Base-by-base conservation (phyloP, 2,888 invertebrate species). In the Gibbula magus region DNA sequence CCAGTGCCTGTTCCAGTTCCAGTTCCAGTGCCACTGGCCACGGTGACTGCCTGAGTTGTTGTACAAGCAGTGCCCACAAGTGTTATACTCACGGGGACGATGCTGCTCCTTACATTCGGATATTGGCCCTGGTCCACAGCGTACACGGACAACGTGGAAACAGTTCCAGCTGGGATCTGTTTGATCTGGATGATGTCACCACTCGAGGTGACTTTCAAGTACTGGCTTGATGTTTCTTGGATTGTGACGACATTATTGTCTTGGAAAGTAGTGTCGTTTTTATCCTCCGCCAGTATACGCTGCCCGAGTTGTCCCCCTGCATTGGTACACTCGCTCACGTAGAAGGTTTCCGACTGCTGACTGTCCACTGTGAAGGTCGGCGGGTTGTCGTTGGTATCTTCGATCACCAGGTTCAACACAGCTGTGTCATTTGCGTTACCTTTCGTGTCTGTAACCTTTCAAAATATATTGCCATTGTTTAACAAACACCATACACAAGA, bases 361-460 rank as follows among this genome's bases (percentile, higher is more conserved):
- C 13, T 10, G 18, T n/a, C 35, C 32, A 18, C 5, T 5, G 8
- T 32, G 32, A 75, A 32, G 18, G 25, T 39, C 16, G 75, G 75
- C 3, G 53, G 75, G 35, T 75, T 52, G 13, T 75, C 75, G 75
- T 75, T 75, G 18, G 35, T 25, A 10, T 75, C 75, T 10, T 53
- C n/a, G 75, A 75, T 75, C 18, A 5, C 18, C 10, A 75, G 22
- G 16, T 54, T 75, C 16, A 75, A 29, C 7, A 54, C 54, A 18
- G 75, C 75, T n/a, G 25, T 75, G 54, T 75, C 75, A 16, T 54
- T 54, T 4, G 70, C 70, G n/a, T 32, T 54, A 10, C 75, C 75
- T 4, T 75, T 54, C 18, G 5, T 29, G 32, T 75, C 75, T 32
- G 25, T 53, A 10, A 75, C 54, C 70, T 70, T 32, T 56, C 20